Conservation (phyloP, 2,888 invertebrate genomes). For the Gymnosoma rotundatum region DNA sequence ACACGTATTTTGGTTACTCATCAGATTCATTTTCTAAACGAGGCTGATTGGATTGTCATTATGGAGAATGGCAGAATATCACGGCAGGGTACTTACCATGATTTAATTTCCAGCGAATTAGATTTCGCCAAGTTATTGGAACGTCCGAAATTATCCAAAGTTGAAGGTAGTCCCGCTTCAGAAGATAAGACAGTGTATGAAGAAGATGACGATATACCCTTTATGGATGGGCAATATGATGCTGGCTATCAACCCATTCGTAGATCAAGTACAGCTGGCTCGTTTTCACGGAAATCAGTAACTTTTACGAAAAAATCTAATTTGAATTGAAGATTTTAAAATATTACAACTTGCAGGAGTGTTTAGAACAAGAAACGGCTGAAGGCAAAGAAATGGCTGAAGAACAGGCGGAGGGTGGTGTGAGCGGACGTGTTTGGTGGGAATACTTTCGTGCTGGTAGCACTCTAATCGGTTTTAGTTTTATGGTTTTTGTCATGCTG, state of each 20-base stretch:
- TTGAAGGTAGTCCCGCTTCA: constrained; percentile 38
- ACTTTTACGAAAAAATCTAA: constrained; percentile 45
- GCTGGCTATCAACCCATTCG: constrained; percentile 78
- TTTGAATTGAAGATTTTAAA: not conserved
- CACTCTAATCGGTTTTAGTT: constrained; percentile 81
- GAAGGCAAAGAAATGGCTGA: constrained; percentile 80
- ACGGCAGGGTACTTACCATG: constrained; percentile 83
- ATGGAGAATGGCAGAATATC: constrained; percentile 84
- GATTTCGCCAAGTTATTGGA: constrained; percentile 84
- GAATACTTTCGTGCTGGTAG: constrained; percentile 83
- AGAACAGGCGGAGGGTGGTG: constrained; percentile 81
- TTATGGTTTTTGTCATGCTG: constrained; percentile 83
- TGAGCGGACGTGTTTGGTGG: constrained; percentile 81
- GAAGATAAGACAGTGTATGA: constrained; percentile 74
- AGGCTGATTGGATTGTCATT: constrained; percentile 85
- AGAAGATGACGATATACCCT: constrained; percentile 82
- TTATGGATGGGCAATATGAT: constrained; percentile 79
- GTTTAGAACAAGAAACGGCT: constrained; percentile 74
- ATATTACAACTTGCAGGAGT: constrained; percentile 72
- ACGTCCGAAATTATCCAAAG: constrained; percentile 74
- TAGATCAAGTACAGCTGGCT: constrained; percentile 75
- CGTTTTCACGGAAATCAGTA: constrained; percentile 77
- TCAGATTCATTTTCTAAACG: constrained; percentile 88
- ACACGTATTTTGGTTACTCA: constrained; percentile 90
- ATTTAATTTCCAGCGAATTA: constrained; percentile 83